A percentile compares a stretch with the other conserved stretches of the same genome.
phyloP scores from a whole-genome alignment of 2,113 vertebrate species.

The Perca schrenkii region DNA sequence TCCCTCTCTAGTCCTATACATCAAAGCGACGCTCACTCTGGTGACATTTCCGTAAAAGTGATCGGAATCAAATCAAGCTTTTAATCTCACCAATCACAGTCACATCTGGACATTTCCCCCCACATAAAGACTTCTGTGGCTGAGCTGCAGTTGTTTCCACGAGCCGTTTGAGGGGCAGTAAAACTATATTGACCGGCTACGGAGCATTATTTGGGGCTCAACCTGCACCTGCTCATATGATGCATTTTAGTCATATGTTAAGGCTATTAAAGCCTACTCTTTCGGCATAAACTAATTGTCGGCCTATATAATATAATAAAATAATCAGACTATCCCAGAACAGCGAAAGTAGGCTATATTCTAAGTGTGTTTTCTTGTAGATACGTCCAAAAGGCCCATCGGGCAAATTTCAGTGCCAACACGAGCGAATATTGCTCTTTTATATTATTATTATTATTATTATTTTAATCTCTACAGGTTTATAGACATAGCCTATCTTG shows the following conservation, averaged over 20 bases:
- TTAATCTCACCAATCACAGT: conserved; percentile 82
- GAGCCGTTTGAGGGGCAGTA: not conserved
- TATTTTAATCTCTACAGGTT: not conserved
- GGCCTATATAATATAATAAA: not conserved
- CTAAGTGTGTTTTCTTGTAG: not conserved
- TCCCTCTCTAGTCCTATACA: conserved; percentile 68
- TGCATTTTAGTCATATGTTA: not conserved
- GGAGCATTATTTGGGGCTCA: not conserved
- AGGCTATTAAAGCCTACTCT: not conserved
- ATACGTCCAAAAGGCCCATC: not conserved
- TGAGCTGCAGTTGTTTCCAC: conserved; percentile 27
- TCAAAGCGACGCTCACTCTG: conserved; percentile 74
- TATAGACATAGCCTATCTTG: not conserved
- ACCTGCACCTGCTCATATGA: not conserved
- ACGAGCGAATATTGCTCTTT: not conserved
- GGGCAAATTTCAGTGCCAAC: not conserved
- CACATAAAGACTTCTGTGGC: conserved; percentile 75
- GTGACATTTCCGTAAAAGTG: conserved; percentile 79
- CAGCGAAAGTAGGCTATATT: not conserved
- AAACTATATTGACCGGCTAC: not conserved
- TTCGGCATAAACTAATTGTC: not conserved
- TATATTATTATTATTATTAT: not conserved
- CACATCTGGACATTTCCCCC: conserved; percentile 69
- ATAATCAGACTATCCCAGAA: not conserved
- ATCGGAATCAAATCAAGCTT: conserved; percentile 82